Base-by-base conservation (phyloP, 1,140 invertebrate species). In the Cotesia glomerata region DNA sequence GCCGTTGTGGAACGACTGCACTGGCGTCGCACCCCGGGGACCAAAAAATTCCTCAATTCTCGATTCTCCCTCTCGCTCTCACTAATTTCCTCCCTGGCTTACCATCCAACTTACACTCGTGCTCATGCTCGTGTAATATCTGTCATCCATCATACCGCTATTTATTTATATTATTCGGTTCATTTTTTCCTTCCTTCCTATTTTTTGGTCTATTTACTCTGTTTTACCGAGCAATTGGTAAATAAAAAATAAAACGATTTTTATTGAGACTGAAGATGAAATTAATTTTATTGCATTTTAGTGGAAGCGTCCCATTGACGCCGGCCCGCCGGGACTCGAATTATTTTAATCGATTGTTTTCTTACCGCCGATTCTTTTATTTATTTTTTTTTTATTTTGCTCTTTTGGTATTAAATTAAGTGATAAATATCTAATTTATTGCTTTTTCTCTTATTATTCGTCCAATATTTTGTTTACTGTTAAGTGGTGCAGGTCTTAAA, bases 281-380 rank as follows among this genome's bases (percentile, higher is more conserved):
- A 54, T 67, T 67, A 67, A 67, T 67, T 67, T 67, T 49, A 67
- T 67, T 67, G 65, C 34, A 67, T 7, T 18, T 13, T 16, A 67
- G 49, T 67, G 18, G 34, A 67, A 49, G 65, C 65, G 45, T 67
- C 18, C 14, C 65, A 67, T 35, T 54, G 49, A 26, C 18, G 65
- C 11, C 39, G 65, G 2, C 16, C 13, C 11, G 18, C 13, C 9
- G 65, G 65, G 65, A 54, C 49, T 16, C 7, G n/a, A 54, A 54
- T 34, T 34, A 67, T 67, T 54, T 65, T 67, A 26, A 54, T 67
- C 45, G 65, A 67, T 67, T 67, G 39, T 45, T 62, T 39, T 36
- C 26, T 62, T 34, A 62, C 5, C 14, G 49, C n/a, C n/a, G 39
- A 7, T 61, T 61, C 32, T 11, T 26, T 61, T 35, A 61, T 18